Conservation (phyloP, 2,113 vertebrate species). For the Panthera tigris region DNA sequence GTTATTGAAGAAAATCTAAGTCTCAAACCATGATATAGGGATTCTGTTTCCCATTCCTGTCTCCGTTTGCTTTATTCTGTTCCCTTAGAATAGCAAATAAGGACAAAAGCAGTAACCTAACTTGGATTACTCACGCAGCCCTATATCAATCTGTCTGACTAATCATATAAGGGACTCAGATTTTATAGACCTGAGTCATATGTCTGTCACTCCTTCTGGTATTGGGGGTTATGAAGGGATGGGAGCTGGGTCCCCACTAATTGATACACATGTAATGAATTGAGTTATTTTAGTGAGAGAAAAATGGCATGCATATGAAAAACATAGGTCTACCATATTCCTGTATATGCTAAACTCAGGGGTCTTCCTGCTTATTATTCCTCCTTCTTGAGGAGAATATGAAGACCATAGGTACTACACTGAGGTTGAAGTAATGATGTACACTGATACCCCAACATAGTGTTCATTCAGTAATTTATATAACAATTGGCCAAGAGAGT, state of each 20-base stretch:
- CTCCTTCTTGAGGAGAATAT: neutral
- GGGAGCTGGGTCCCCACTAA: neutral
- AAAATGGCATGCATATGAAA: neutral
- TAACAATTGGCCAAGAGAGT: neutral
- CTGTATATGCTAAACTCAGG: neutral
- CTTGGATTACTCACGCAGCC: neutral
- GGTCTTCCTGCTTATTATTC: neutral
- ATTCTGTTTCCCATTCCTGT: neutral
- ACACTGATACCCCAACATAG: neutral
- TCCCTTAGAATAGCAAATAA: neutral
- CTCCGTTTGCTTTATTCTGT: neutral
- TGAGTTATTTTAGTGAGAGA: neutral
- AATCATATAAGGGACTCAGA: neutral
- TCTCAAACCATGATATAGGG: neutral
- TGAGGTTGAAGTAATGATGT: neutral
- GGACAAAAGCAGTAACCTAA: neutral
- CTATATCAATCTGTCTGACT: neutral
- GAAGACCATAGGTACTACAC: neutral
- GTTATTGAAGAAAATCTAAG: neutral
- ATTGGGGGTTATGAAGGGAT: neutral
- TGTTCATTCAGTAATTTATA: neutral
- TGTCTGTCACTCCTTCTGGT: neutral
- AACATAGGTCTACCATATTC: neutral
- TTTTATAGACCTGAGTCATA: neutral
- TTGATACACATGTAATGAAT: neutral